Evolutionary conservation across 2,113 vertebrate species (phyloP).

Genomic region (Myiozetetes cayanensis): DNA sequence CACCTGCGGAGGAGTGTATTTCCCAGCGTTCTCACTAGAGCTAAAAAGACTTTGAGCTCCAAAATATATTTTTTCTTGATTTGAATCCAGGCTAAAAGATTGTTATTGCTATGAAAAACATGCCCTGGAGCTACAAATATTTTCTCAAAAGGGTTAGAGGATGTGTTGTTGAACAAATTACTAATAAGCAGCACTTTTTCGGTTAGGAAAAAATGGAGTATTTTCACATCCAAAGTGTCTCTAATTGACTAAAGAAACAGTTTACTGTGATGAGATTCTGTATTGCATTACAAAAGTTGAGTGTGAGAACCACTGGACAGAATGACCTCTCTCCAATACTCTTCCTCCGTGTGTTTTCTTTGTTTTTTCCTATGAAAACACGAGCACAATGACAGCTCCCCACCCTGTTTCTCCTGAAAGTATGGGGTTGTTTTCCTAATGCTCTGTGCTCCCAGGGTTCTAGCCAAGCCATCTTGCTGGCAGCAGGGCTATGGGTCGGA

Average conservation of each 20-base stretch:
- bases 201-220: not conserved
- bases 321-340: not conserved
- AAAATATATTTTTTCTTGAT: slow-evolving; percentile 10
- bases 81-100: not conserved
- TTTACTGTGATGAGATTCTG: not conserved
- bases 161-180: not conserved
- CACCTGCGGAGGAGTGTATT: not conserved
- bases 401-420: not conserved
- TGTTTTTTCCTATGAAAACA: not conserved
- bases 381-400: not conserved
- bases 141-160: not conserved
- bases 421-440: not conserved
- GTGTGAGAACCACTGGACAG: not conserved
- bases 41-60: not conserved
- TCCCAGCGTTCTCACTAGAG: not conserved
- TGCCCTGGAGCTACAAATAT: not conserved
- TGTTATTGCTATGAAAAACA: not conserved
- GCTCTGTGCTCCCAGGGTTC: not conserved
- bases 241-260: not conserved
- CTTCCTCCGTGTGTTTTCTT: not conserved
- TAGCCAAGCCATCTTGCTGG: not conserved
- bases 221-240: not conserved
- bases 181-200: not conserved
- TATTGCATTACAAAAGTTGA: not conserved
- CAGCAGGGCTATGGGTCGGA: rapidly evolving